Evolutionary conservation across 2,113 vertebrate genomes (phyloP), one percentile per base, ranked within the genome.

Genomic region (Pristiophorus japonicus): DNA sequence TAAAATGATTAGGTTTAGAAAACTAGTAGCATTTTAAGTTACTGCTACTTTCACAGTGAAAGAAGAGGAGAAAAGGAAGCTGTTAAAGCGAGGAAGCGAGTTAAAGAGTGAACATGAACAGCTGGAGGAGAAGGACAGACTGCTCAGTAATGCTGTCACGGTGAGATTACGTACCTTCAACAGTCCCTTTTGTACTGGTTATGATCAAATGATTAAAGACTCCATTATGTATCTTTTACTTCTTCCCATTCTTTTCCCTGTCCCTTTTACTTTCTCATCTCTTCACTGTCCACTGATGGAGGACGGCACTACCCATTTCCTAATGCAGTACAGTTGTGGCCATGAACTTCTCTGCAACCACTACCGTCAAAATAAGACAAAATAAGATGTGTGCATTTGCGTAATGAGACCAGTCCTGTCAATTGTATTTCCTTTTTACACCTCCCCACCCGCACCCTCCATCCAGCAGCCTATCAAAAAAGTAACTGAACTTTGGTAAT

Each of bases 11-110:
- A 34, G 20, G 66, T 70, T 94, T 70, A 94, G 65, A 70, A 42
- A 67, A 51, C 12, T 16, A 8, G 38, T 63, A 22, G 10, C 34
- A 47, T 94, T 94, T 67, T 24, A 42, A 67, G 8, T 67, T 94
- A 47, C 30, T 96, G 94, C 67, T 95, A 95, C 95, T 96, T 96
- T 66, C 0, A 3, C 96, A 99, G 99, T 99, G 96, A 98, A 99
- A 97, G 99, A 99, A 97, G 99, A 99, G 62, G 99, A 99, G 97
- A 99, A 99, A 96, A 97, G 97, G 85, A 98, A 98, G 95, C 97
- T 99, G 95, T 96, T 99, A 96, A 98, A 98, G 96, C 98, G 98
- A 75, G 98, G 98, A 97, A 97, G 95, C 0, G 98, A 99, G 96
- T 97, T 99, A 96, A 99, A 98, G 97, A 98, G 97, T 0, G 99